Conservation (phyloP, 2,797 vertebrate species). For the Melanotaenia boesemani region DNA sequence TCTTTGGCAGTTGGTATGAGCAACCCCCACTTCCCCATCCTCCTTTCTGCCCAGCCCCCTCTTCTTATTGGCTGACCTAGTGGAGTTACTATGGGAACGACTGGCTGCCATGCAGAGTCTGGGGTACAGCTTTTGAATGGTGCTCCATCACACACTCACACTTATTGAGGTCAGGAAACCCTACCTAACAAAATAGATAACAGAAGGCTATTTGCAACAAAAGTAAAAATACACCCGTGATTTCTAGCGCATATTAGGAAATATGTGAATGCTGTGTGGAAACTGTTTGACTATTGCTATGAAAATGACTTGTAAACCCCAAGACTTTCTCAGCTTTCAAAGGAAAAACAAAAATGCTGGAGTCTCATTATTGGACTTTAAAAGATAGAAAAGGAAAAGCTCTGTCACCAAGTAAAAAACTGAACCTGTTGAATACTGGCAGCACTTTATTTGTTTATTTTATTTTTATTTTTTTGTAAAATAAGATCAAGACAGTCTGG, state of each 20-base stretch:
- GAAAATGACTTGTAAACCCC: background rate
- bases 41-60: conserved; percentile 78
- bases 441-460: background rate
- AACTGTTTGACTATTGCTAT: background rate
- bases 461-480: background rate
- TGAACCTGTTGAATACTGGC: background rate
- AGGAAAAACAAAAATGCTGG: background rate
- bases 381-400: background rate
- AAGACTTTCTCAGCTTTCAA: background rate
- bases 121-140: conserved; percentile 75
- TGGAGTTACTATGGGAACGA: conserved; percentile 86
- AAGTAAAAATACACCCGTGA: background rate
- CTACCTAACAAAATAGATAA: background rate
- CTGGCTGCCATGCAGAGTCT: conserved; percentile 79
- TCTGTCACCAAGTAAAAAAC: background rate
- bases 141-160: conserved; percentile 37
- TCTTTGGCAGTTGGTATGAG: conserved; percentile 53
- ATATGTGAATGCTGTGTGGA: background rate
- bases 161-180: conserved; percentile 32
- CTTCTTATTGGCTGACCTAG: conserved; percentile 87
- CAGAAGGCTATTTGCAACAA: background rate
- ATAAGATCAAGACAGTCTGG: background rate
- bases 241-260: background rate
- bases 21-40: conserved; percentile 41
- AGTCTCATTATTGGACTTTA: background rate